Conservation (phyloP, 2,888 invertebrate genomes). For the Amaurobius ferox region DNA sequence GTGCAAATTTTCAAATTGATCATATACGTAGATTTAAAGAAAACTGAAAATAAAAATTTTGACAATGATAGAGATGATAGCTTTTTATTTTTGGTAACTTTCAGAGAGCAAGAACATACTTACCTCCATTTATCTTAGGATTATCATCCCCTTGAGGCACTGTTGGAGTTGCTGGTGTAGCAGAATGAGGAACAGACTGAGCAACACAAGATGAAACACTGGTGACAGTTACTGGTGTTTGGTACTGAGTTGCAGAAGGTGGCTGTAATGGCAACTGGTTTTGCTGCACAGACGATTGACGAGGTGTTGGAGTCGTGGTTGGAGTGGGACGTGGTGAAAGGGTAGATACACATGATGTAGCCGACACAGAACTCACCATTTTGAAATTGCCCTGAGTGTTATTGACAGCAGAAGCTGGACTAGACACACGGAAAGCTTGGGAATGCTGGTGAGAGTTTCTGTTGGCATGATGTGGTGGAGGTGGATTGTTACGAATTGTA, state of each 20-base stretch:
- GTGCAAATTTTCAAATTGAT: no score
- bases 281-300: slow-evolving; percentile 20
- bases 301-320: slow-evolving; percentile 41
- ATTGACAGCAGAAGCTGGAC: slow-evolving; percentile 42
- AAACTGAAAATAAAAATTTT: no score
- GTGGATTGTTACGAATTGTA: slow-evolving; percentile 43
- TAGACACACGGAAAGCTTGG: slow-evolving; percentile 52
- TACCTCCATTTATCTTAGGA: slow-evolving; percentile 63
- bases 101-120: no score
- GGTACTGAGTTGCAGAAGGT: slow-evolving; percentile 23
- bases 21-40: no score
- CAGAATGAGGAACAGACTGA: slow-evolving; percentile 22
- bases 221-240: neutral
- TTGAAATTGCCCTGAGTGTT: slow-evolving; percentile 55
- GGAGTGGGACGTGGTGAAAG: slow-evolving; percentile 53
- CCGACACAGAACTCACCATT: slow-evolving; percentile 36
- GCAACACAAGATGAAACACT: slow-evolving; percentile 7
- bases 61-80: no score
- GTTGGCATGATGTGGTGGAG: slow-evolving; percentile 32
- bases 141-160: slow-evolving; percentile 47
- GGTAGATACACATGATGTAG: slow-evolving; percentile 28
- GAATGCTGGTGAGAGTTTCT: slow-evolving; percentile 54
- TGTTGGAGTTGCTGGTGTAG: slow-evolving; percentile 36
- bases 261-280: slow-evolving; percentile 29
- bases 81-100: no score